These are phyloP conservation scores for Halictus quadricinctus DNA, from an alignment of 2,888 invertebrate species.

Conservation along the genomic window DNA sequence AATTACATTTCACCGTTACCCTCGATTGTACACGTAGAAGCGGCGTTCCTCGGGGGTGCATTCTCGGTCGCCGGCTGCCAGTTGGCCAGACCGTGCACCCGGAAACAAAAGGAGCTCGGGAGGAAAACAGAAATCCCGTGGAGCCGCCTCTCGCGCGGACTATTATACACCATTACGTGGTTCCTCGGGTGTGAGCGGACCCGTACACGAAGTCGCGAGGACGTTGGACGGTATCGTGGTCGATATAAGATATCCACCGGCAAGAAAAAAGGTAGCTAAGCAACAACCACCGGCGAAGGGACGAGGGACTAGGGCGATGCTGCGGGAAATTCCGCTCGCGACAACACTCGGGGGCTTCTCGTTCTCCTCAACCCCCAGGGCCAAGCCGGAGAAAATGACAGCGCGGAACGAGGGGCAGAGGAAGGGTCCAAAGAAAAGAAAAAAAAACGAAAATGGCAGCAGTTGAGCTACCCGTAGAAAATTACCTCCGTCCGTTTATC, in stretches of 20 bases:
- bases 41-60: conserved; percentile 13
- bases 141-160: conserved; percentile 40
- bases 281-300: background rate
- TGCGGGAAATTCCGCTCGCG: conserved; percentile 43
- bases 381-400: background rate
- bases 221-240: conserved; percentile 11
- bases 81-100: background rate
- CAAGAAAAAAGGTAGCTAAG: background rate
- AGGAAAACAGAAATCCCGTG: conserved; percentile 55
- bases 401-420: background rate
- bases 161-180: conserved; percentile 64
- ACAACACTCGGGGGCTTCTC: conserved; percentile 38
- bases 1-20: conserved; percentile 41
- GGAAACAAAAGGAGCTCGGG: conserved; percentile 20
- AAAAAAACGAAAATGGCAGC: conserved; percentile 50
- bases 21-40: conserved; percentile 25
- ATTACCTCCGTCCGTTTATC: conserved; percentile 67
- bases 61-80: conserved; percentile 8
- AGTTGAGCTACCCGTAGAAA: conserved; percentile 65
- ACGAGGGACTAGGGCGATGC: background rate
- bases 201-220: conserved; percentile 25
- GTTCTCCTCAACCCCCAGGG: conserved; percentile 6
- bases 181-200: conserved; percentile 4
- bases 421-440: background rate
- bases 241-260: conserved; percentile 17